phyloP scores from a whole-genome alignment of 2,113 vertebrate species.

The Coptodon rendalli region DNA sequence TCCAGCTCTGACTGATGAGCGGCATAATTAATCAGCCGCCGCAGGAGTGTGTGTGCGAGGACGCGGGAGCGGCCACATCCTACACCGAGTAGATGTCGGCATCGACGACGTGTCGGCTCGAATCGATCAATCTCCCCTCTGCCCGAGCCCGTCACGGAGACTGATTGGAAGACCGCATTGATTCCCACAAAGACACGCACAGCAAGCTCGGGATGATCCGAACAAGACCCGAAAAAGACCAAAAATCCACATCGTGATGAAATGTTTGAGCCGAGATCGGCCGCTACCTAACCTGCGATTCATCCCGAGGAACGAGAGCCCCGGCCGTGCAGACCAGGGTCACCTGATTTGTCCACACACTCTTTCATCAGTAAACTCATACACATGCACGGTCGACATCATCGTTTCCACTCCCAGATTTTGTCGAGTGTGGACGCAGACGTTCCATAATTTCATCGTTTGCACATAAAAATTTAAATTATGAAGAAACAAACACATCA shows the following conservation, averaged over 20 bases:
- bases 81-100: slow-evolving; percentile 41
- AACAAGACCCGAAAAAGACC: not conserved
- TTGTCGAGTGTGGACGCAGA: fast-evolving
- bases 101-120: slow-evolving; percentile 57
- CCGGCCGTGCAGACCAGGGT: not conserved
- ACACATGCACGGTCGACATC: not conserved
- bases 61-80: slow-evolving; percentile 46
- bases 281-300: not conserved
- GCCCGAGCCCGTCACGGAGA: slow-evolving; percentile 20
- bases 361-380: not conserved
- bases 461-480: not conserved
- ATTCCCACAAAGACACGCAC: not conserved
- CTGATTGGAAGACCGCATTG: slow-evolving; percentile 42
- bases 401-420: not conserved
- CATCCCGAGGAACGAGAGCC: not conserved
- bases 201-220: not conserved
- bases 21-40: slow-evolving; percentile 6
- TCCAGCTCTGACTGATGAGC: not conserved
- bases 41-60: slow-evolving; percentile 37
- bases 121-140: slow-evolving; percentile 45
- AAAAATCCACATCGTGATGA: not conserved
- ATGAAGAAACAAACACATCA: not conserved
- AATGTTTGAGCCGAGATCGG: not conserved
- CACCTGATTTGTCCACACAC: not conserved
- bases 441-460: not conserved